These are phyloP conservation scores for Capra hircus DNA, from an alignment of 2,113 vertebrate genomes.

Conservation along the genomic window DNA sequence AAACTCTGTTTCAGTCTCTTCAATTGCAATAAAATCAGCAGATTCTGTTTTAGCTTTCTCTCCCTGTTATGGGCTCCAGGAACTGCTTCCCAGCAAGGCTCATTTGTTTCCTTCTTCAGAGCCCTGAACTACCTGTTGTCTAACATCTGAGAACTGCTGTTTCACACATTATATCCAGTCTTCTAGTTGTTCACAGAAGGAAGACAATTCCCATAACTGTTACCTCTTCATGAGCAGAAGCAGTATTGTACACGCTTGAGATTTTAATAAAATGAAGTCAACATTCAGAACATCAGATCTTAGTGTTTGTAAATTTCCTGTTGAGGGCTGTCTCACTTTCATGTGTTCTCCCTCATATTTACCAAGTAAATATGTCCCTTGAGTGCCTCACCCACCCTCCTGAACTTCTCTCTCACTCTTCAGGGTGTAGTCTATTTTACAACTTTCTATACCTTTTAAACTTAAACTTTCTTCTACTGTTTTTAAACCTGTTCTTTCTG, in stretches of 20 bases:
- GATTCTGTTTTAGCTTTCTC: background rate
- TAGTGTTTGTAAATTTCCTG: background rate
- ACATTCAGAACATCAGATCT: background rate
- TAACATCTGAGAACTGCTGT: constrained; percentile 1
- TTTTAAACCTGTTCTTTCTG: constrained; percentile 46
- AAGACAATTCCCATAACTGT: background rate
- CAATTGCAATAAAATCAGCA: background rate
- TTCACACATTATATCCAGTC: constrained; percentile 2
- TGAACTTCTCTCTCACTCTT: constrained; percentile 30
- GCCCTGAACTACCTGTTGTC: background rate
- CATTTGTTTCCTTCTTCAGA: background rate
- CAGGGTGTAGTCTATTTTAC: background rate
- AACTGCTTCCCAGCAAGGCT: background rate
- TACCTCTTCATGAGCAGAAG: background rate
- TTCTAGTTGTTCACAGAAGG: background rate
- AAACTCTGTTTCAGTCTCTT: background rate
- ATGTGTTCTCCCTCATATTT: background rate
- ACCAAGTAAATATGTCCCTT: background rate
- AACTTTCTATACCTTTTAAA: constrained; percentile 51
- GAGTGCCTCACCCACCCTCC: background rate
- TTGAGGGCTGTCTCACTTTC: background rate
- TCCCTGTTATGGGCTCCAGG: background rate
- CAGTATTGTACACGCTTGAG: background rate
- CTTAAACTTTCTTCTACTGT: constrained; percentile 47
- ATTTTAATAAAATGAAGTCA: constrained; percentile 34